Conservation (phyloP, 2,113 vertebrate genomes). For the Rhea pennata region DNA sequence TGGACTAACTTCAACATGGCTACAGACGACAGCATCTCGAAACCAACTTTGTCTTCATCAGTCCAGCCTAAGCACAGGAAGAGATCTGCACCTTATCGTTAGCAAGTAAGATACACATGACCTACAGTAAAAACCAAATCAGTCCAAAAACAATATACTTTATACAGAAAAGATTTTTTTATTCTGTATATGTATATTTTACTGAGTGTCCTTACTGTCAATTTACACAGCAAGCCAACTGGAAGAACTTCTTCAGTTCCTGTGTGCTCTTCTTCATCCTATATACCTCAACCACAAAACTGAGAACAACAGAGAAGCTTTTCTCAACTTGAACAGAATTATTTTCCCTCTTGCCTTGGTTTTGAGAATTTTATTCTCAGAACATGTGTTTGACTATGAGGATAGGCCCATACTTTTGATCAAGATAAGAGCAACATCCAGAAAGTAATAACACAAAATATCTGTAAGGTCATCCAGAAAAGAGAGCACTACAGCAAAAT, state of each 20-base stretch:
- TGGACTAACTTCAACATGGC: neutral
- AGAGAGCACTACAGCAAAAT: neutral
- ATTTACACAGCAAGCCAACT: neutral
- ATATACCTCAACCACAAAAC: neutral
- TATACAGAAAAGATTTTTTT: neutral
- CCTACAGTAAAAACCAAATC: neutral
- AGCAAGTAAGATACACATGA: neutral
- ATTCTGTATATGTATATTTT: neutral
- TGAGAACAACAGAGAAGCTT: neutral
- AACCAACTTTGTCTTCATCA: neutral
- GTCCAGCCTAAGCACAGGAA: neutral
- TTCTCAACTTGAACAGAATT: neutral
- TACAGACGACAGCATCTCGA: neutral
- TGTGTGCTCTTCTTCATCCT: neutral
- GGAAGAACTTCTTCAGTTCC: neutral
- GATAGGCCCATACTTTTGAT: neutral
- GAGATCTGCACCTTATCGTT: neutral
- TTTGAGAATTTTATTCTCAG: neutral
- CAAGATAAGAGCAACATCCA: neutral
- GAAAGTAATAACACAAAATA: neutral
- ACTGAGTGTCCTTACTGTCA: neutral
- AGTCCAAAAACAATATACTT: neutral
- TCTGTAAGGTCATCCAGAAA: fast-evolving
- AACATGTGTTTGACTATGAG: neutral
- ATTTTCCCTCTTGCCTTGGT: neutral